phyloP scores from a whole-genome alignment of 2,797 vertebrate genomes.

The Prionace glauca region DNA sequence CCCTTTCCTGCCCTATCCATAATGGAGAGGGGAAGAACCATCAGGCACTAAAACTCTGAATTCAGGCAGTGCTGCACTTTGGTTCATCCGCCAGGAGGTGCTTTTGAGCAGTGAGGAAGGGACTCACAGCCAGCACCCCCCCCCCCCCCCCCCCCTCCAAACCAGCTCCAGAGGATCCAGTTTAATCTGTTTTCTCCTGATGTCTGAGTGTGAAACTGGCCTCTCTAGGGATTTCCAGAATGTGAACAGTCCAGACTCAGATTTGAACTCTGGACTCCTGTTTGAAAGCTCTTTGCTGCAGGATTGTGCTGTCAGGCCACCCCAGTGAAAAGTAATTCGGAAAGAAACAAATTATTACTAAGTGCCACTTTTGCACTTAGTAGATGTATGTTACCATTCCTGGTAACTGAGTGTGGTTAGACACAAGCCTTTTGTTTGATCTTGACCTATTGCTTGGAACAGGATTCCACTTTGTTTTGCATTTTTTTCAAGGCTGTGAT shows the following conservation, averaged over 20 bases:
- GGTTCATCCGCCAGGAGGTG: conserved; percentile 21
- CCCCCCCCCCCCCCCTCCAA: no score
- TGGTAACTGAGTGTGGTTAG: background rate
- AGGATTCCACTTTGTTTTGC: conserved; percentile 14
- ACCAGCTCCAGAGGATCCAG: background rate
- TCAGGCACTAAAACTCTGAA: background rate
- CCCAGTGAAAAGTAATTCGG: background rate
- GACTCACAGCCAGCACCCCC: background rate
- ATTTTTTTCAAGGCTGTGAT: conserved; percentile 14
- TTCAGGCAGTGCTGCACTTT: background rate
- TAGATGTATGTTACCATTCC: background rate
- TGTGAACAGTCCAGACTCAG: background rate
- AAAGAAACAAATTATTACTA: background rate
- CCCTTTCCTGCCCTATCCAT: no score
- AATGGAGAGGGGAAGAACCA: background rate
- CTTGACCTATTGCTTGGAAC: conserved; percentile 12
- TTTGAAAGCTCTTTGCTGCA: background rate
- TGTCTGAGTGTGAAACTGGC: background rate
- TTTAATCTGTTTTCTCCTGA: background rate
- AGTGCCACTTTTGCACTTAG: background rate
- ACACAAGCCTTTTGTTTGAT: background rate
- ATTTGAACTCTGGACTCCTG: background rate
- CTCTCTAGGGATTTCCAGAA: background rate
- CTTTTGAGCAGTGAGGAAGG: background rate
- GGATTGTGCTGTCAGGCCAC: background rate